A percentile compares a stretch with the other conserved stretches of the same genome.
phyloP scores from a whole-genome alignment of 2,797 vertebrate species.

The Botia almorhae region DNA sequence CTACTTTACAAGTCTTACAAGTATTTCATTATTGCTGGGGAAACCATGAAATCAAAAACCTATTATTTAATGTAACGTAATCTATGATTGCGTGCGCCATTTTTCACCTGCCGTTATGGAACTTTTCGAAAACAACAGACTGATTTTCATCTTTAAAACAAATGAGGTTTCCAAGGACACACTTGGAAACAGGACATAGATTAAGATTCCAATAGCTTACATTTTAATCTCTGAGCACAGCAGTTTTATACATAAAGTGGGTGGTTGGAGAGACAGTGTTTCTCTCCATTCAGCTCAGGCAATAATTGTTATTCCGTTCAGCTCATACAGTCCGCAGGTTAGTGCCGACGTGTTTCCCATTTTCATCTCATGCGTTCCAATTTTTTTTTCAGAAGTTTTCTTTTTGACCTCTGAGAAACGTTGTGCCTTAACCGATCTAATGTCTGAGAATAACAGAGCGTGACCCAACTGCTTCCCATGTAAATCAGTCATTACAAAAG shows the following conservation, averaged over 20 bases:
- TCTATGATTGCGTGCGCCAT: neutral
- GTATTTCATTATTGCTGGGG: neutral
- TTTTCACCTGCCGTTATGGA: conserved; percentile 5
- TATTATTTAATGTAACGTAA: neutral
- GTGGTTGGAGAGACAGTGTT: neutral
- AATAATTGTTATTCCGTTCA: conserved; percentile 33
- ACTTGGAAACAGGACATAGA: conserved; percentile 6
- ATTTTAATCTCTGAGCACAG: conserved; percentile 6
- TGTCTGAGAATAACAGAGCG: conserved; percentile 60
- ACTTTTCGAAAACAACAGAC: conserved; percentile 1
- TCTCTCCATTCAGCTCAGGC: conserved; percentile 27
- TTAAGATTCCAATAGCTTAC: conserved; percentile 16
- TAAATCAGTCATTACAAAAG: conserved; percentile 66
- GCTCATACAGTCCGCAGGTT: conserved; percentile 26
- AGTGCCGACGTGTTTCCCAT: conserved; percentile 26
- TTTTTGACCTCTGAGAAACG: conserved; percentile 60
- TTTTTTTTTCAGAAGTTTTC: conserved; percentile 27
- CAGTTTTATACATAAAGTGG: neutral
- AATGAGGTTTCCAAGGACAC: conserved; percentile 35
- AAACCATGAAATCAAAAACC: neutral
- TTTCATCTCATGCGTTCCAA: conserved; percentile 28
- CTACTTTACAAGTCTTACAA: no score
- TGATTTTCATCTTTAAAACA: conserved; percentile 30
- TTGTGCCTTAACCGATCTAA: conserved; percentile 60
- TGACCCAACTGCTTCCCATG: conserved; percentile 63